phyloP scores from a whole-genome alignment of 2,113 vertebrate species.

The Blennius ocellaris region DNA sequence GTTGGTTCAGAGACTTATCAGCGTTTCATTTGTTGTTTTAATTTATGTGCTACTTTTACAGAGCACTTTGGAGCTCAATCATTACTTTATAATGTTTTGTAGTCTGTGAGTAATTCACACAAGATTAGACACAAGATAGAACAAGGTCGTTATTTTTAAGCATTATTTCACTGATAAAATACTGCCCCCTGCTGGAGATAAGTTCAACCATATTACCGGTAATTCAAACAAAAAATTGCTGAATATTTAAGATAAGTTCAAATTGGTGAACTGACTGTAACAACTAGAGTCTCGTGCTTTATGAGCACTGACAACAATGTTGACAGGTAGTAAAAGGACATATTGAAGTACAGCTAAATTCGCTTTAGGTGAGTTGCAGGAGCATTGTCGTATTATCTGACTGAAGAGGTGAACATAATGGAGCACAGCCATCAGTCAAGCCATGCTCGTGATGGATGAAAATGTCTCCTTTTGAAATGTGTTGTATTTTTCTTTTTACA shows the following conservation, averaged over 20 bases:
- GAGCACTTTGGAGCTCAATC: background rate
- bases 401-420: no score
- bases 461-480: no score
- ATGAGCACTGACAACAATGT: no score
- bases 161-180: conserved; percentile 29
- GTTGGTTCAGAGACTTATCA: background rate
- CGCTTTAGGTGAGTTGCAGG: no score
- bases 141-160: background rate
- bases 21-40: background rate
- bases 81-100: background rate
- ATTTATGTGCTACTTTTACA: background rate
- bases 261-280: background rate
- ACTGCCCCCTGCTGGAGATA: conserved; percentile 56
- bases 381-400: no score
- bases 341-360: no score
- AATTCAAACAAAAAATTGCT: background rate
- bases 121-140: no score
- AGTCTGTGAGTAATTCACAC: background rate
- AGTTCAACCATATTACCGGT: background rate
- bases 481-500: no score
- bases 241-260: no score
- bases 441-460: no score
- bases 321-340: no score
- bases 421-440: no score
- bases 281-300: background rate